Evolutionary conservation across 2,797 vertebrate species (phyloP).

Genomic region (Thaleichthys pacificus): DNA sequence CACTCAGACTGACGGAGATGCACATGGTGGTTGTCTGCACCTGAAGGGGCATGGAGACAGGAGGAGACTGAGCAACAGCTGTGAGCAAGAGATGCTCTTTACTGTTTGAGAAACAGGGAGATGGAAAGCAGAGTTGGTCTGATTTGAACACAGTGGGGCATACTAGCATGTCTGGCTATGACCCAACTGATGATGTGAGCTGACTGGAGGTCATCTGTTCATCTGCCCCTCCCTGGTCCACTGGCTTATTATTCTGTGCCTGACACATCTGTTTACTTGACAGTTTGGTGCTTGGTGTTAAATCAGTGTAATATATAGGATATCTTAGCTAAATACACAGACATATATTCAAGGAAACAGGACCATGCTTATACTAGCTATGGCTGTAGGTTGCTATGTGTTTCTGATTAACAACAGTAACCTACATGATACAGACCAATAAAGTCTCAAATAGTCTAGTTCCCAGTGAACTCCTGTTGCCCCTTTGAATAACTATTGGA

Average conservation of each 20-base stretch:
- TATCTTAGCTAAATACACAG: neutral
- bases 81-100: neutral
- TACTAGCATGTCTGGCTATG: constrained; percentile 48
- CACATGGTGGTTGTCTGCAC: constrained; percentile 92
- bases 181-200: constrained; percentile 59
- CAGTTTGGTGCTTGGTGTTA: neutral
- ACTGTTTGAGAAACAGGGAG: neutral
- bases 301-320: neutral
- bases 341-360: neutral
- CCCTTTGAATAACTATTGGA: neutral
- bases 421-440: neutral
- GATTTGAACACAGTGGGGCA: neutral
- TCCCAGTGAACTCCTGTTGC: neutral
- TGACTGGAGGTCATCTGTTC: constrained; percentile 69
- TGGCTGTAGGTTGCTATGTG: neutral
- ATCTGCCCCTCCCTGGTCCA: constrained; percentile 37
- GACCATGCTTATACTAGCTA: neutral
- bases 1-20: constrained; percentile 86
- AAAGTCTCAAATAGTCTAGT: neutral
- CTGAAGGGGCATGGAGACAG: constrained; percentile 52
- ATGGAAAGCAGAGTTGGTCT: neutral
- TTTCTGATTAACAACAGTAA: neutral
- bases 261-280: neutral
- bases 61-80: neutral
- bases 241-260: constrained; percentile 31